Percentiles rank a stretch among this genome's conserved stretches.
These are phyloP conservation scores for Eleutherodactylus coqui DNA, from an alignment of 2,797 vertebrate species.

Conservation along the genomic window DNA sequence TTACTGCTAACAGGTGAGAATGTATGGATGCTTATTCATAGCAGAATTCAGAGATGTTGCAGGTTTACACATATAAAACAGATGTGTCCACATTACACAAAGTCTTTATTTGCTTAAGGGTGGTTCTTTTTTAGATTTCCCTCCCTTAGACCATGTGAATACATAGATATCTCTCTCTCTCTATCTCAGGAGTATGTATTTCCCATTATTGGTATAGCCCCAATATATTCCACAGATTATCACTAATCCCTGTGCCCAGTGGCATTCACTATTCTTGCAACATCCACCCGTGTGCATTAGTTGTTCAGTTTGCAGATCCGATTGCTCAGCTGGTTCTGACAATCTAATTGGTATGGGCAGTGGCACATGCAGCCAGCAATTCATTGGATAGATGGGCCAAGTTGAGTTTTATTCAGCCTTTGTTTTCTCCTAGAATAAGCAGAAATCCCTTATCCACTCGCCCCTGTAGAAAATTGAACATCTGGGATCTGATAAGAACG, in stretches of 20 bases:
- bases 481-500: background rate
- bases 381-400: background rate
- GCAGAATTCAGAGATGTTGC: background rate
- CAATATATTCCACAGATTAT: constrained; percentile 1
- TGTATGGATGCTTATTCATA: background rate
- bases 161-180: background rate
- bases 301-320: background rate
- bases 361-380: background rate
- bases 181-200: no score
- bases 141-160: background rate
- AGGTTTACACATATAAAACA: background rate
- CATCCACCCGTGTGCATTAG: background rate
- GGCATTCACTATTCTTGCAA: background rate
- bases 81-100: background rate
- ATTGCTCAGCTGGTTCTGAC: constrained; percentile 5
- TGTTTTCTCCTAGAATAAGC: background rate
- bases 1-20: constrained; percentile 29
- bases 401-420: background rate
- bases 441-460: background rate
- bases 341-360: background rate
- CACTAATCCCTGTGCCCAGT: background rate
- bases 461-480: background rate
- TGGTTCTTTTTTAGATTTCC: background rate
- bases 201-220: background rate
- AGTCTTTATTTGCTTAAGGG: no score